phyloP scores from a whole-genome alignment of 2,888 invertebrate genomes.

The Bursaphelenchus okinawaensis region DNA sequence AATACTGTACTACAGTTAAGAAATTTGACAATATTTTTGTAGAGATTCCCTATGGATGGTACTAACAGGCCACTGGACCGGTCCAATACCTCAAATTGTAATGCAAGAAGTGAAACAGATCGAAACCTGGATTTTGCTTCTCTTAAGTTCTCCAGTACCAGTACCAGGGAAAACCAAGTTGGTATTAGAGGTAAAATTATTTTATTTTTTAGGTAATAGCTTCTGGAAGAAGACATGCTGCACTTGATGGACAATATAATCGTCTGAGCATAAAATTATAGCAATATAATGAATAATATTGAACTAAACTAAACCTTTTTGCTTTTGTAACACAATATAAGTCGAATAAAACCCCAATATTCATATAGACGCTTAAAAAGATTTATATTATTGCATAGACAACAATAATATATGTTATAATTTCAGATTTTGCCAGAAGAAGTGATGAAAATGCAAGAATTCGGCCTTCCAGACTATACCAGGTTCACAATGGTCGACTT shows the following conservation, averaged over 20 bases:
- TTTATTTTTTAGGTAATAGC: too few relatives aligned
- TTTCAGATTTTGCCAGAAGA: conserved; percentile 78
- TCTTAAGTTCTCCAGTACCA: conserved; percentile 88
- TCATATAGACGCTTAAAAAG: too few relatives aligned
- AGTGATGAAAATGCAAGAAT: conserved; percentile 69
- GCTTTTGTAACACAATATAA: too few relatives aligned
- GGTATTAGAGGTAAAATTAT: conserved; percentile 60
- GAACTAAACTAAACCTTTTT: too few relatives aligned
- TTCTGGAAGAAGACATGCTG: conserved; percentile 72
- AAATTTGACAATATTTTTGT: background rate
- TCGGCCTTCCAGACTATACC: conserved; percentile 94
- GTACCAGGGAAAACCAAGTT: conserved; percentile 90
- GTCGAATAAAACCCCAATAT: too few relatives aligned
- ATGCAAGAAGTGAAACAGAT: conserved; percentile 93
- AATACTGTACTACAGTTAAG: background rate
- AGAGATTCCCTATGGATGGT: conserved; percentile 96
- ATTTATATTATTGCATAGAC: too few relatives aligned
- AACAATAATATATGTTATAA: too few relatives aligned
- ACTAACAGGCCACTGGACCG: conserved; percentile 66
- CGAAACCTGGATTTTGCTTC: conserved; percentile 89
- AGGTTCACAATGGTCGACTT: conserved; percentile 94
- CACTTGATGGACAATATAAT: too few relatives aligned
- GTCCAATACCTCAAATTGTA: conserved; percentile 70
- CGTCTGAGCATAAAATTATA: too few relatives aligned
- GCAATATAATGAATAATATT: too few relatives aligned